Evolutionary conservation across 2,113 vertebrate species (phyloP).

Genomic region (Hypocryptadius cinnamomeus): DNA sequence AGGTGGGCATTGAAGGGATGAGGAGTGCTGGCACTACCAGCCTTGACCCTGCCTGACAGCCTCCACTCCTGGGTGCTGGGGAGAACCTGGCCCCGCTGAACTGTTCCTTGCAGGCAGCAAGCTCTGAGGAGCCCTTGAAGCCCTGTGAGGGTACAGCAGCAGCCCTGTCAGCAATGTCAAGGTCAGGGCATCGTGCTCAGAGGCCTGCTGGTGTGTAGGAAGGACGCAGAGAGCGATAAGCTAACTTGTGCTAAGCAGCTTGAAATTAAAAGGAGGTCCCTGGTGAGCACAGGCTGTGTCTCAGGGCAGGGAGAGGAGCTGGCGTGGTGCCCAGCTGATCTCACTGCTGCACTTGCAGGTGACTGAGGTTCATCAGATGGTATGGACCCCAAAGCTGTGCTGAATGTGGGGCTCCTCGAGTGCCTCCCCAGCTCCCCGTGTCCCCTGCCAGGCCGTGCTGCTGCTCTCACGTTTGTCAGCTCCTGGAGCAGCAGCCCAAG

Average conservation of each 20-base stretch:
- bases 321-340: not conserved
- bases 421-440: not conserved
- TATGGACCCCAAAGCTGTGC: not conserved
- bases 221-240: not conserved
- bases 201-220: not conserved
- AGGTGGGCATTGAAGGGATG: fast-evolving
- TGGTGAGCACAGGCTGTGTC: not conserved
- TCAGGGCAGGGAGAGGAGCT: not conserved
- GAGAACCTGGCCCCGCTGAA: fast-evolving
- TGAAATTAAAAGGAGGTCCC: not conserved
- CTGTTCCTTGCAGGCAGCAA: not conserved
- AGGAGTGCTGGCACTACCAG: fast-evolving
- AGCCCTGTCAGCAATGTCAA: not conserved
- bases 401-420: fast-evolving
- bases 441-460: not conserved
- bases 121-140: not conserved
- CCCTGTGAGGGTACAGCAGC: not conserved
- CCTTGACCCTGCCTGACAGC: not conserved
- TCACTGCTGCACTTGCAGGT: not conserved
- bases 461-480: fast-evolving
- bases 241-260: not conserved
- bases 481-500: not conserved
- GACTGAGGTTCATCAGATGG: fast-evolving
- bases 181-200: fast-evolving
- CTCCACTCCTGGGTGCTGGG: no score